Evolutionary conservation across 2,888 invertebrate genomes (phyloP).

Genomic region (Chalcis sispes): DNA sequence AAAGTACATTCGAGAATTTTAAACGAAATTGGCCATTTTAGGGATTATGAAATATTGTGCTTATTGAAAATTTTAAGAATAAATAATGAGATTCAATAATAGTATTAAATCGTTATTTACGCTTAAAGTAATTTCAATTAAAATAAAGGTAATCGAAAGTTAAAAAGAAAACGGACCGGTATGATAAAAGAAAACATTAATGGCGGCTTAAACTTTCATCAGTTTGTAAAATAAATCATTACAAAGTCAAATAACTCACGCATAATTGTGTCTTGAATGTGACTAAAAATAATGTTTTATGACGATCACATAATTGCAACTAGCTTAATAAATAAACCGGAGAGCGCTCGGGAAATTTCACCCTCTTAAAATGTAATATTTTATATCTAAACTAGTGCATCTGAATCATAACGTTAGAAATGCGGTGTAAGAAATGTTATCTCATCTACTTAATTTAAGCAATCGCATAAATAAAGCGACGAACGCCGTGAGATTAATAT

Average conservation of each 20-base stretch:
- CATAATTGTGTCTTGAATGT: conserved; percentile 14
- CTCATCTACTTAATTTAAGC: conserved; percentile 26
- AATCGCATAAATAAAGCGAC: conserved; percentile 14
- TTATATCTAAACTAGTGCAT: conserved; percentile 42
- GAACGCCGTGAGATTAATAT: neutral
- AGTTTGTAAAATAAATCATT: conserved; percentile 38
- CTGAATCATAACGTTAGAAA: conserved; percentile 21
- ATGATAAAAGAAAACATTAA: no score
- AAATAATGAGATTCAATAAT: no score
- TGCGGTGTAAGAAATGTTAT: conserved; percentile 37
- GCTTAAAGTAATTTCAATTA: neutral
- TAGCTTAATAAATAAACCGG: conserved; percentile 43
- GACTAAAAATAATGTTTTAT: conserved; percentile 30
- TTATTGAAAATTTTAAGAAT: no score
- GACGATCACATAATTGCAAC: conserved; percentile 21
- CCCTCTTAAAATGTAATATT: no score
- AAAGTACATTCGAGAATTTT: no score
- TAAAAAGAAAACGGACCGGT: neutral
- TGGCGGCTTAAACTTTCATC: conserved; percentile 31
- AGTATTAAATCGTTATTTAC: no score
- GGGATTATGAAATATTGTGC: no score
- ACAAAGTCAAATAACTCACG: conserved; percentile 35
- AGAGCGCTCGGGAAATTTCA: no score
- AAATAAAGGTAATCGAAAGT: neutral
- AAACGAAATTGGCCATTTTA: no score